phyloP scores from a whole-genome alignment of 2,888 invertebrate genomes.

The Cerceris ruficornis region DNA sequence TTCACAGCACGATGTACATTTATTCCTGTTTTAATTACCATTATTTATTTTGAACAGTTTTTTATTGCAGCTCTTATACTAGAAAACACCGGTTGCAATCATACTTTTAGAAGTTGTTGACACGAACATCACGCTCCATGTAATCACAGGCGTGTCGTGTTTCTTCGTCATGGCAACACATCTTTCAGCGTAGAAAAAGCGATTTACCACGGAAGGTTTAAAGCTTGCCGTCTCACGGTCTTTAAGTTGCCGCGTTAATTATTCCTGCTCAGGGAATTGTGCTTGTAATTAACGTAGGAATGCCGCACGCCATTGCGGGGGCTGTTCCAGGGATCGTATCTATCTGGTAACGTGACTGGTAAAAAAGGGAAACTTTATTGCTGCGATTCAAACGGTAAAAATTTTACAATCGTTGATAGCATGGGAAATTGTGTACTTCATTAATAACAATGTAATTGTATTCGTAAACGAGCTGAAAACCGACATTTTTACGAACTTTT shows the following conservation, averaged over 20 bases:
- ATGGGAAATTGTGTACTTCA: too few species aligned
- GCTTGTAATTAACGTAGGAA: constrained; percentile 64
- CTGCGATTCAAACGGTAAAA: not conserved
- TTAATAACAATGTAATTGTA: too few species aligned
- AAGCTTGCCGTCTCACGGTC: constrained; percentile 46
- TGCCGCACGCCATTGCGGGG: constrained; percentile 26
- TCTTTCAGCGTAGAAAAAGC: constrained; percentile 25
- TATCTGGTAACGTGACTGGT: constrained; percentile 2
- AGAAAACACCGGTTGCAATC: too few species aligned
- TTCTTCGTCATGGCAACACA: constrained; percentile 20
- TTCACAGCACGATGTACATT: too few species aligned
- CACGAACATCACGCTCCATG: not conserved
- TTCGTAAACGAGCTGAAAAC: too few species aligned
- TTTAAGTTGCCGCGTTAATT: constrained; percentile 64
- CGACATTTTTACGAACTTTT: too few species aligned
- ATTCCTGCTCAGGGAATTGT: constrained; percentile 52
- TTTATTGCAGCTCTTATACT: constrained; percentile 7
- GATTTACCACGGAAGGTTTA: constrained; percentile 49
- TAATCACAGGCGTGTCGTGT: constrained; percentile 7
- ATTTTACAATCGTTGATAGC: not conserved
- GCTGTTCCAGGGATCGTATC: constrained; percentile 11
- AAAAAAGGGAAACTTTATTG: constrained; percentile 13
- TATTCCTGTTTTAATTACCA: not conserved
- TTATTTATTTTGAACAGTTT: not conserved
- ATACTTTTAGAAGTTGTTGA: constrained; percentile 6